These are phyloP conservation scores for Andricus curvator DNA, from an alignment of 2,888 invertebrate species.

Conservation along the genomic window DNA sequence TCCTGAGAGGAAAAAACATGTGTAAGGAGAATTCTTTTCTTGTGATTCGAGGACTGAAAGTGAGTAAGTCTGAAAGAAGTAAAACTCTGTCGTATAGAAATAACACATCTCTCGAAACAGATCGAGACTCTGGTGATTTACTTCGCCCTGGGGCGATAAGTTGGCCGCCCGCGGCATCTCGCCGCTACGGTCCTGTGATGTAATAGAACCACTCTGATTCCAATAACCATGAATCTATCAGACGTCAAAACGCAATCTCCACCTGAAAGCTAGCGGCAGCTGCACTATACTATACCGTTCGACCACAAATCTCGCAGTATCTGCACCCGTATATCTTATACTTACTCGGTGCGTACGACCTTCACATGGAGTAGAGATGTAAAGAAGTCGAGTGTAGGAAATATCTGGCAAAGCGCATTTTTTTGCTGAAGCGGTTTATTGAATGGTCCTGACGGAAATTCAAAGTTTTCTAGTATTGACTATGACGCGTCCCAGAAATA, in stretches of 20 bases:
- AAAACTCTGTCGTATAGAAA: constrained; percentile 53
- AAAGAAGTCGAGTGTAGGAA: constrained; percentile 54
- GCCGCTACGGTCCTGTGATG: constrained; percentile 57
- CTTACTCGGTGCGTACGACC: constrained; percentile 50
- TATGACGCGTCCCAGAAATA: too few relatives aligned
- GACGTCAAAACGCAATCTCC: constrained; percentile 86
- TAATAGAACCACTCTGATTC: constrained; percentile 80
- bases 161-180: constrained; percentile 51
- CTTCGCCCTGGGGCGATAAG: constrained; percentile 69
- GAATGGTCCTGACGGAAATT: too few relatives aligned
- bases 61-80: constrained; percentile 8
- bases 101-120: constrained; percentile 61
- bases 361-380: constrained; percentile 60
- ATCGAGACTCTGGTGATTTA: constrained; percentile 67
- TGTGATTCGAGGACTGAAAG: too few relatives aligned
- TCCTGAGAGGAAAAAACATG: too few relatives aligned
- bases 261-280: constrained; percentile 79
- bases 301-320: constrained; percentile 72
- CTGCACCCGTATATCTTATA: constrained; percentile 66
- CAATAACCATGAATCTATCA: constrained; percentile 91
- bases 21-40: too few relatives aligned
- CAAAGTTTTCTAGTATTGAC: too few relatives aligned
- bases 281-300: constrained; percentile 61
- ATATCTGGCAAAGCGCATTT: neutral
- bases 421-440: too few relatives aligned